Base-by-base conservation (phyloP, 2,797 vertebrate genomes). In the Tadarida brasiliensis region DNA sequence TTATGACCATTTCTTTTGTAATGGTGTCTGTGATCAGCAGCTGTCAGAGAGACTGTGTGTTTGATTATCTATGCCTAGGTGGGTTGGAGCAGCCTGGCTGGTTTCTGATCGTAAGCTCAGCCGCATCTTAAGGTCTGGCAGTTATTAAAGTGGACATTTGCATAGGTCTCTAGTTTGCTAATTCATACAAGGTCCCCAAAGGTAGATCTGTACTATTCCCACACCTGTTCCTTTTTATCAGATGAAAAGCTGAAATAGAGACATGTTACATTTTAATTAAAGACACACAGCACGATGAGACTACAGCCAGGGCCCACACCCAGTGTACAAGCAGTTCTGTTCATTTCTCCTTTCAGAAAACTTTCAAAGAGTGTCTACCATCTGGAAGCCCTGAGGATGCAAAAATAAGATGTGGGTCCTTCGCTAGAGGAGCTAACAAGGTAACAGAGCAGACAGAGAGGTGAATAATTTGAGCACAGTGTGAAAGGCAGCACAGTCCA, bases 1-100 rank as follows among this genome's bases (percentile, higher is more conserved):
- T 49, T 93, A 67, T 70, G 94, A 94, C 70, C 77, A 96, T 95
- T 87, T 96, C 93, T 86, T 96, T 67, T 97, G 87, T 57, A 90
- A 94, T 89, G 44, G 82, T 82, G 51, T 92, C 80, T 96, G 20
- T 96, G 76, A 97, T 96, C 96, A 87, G 78, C n/a, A 33, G 63
- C 91, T 92, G 91, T 94, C 95, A 81, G 73, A 59, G 39, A 93
- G 35, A 54, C 63, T 59, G 17, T 71, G 54, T 84, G 49, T 96
- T 93, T 93, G 91, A 93, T 96, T 82, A 71, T 90, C 91, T 57
- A 1, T 19, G 35, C 67, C 68, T 73, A 44, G 35, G n/a, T 68
- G 54, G 54, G 82, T 51, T 16, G 10, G 85, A 47, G 84, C 51
- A 20, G 3, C 68, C 49, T 33, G 77, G 33, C 56, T 63, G 22